Evolutionary conservation across 23 tunicate genomes (phyloP).

Genomic region (Clavelina lepadiformis): DNA sequence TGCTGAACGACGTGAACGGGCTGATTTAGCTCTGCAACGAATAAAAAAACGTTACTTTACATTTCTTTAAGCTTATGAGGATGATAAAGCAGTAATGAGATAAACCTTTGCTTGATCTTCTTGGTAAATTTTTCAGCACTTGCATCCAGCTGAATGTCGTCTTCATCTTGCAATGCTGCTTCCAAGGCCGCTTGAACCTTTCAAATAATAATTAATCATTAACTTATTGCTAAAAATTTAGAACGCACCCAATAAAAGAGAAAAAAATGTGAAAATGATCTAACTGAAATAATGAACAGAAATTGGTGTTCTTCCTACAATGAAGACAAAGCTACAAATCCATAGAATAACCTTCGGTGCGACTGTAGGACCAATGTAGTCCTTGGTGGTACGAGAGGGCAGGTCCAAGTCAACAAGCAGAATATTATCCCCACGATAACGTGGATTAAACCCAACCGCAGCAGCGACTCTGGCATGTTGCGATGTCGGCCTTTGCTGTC

Average conservation of each 20-base stretch:
- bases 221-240: not conserved
- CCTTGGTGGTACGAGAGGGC: slow-evolving; percentile 90
- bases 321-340: too few relatives aligned
- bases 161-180: slow-evolving; percentile 91
- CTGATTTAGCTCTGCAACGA: slow-evolving; percentile 27
- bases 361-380: slow-evolving; percentile 81
- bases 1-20: slow-evolving; percentile 14
- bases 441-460: slow-evolving; percentile 79
- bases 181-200: slow-evolving; percentile 95
- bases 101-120: slow-evolving; percentile 37
- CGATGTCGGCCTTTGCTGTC: slow-evolving; percentile 59
- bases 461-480: slow-evolving; percentile 86
- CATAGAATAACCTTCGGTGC: slow-evolving; percentile 73
- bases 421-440: slow-evolving; percentile 78
- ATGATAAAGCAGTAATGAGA: not conserved
- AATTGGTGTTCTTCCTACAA: too few relatives aligned
- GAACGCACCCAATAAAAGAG: too few relatives aligned
- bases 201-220: too few relatives aligned
- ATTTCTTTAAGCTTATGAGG: not conserved
- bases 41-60: not conserved
- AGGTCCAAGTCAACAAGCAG: slow-evolving; percentile 91
- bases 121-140: slow-evolving; percentile 51
- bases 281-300: too few relatives aligned
- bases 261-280: not conserved
- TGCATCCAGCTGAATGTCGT: slow-evolving; percentile 77